Evolutionary conservation across 2,888 invertebrate species (phyloP), one percentile per base, ranked within the genome.

Genomic region (Drosophila percnosoma): DNA sequence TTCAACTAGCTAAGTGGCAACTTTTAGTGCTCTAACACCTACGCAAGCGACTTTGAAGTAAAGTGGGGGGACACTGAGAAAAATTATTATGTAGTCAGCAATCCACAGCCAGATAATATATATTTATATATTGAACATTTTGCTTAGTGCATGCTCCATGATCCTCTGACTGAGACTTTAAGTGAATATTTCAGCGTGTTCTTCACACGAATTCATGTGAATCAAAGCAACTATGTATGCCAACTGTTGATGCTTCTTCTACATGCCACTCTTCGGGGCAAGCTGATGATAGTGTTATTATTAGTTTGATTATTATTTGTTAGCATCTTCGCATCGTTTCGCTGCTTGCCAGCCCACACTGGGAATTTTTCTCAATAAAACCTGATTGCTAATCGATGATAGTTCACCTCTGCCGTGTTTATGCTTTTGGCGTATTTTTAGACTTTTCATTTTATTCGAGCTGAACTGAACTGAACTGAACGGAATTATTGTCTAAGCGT

Each of bases 401-500:
- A 45, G 64, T 68, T 65, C 64, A 71, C 64, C 74, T 77, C 58
- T 61, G 61, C 52, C 60, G 64, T 78, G 73, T 71, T 82, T 73
- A 64, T 57, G 34, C 58, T 2, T 71, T 75, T 66, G 3, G 10
- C 31, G 8, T 68, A 87, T 86, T 83, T 87, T 82, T 87, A 78
- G 87, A 60, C 38, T 68, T 75, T 75, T 69, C 66, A 77, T 77
- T 78, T 83, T 67, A 60, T 72, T 80, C 53, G 68, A 45, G 42
- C 61, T 40, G 64, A 60, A 36, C 10, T 31, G 31, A 33, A 27
- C 64, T 31, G 62, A 33, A 27, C 64, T 31, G 62, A 59, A 70
- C 66, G 67, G 80, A 83, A 78, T 82, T 82, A 84, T 80, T 74
- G 84, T 71, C 74, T 66, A 79, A 84, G 67, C 73, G 63, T 81